phyloP scores from a whole-genome alignment of 2,888 invertebrate genomes.

The Schizaphis graminum region DNA sequence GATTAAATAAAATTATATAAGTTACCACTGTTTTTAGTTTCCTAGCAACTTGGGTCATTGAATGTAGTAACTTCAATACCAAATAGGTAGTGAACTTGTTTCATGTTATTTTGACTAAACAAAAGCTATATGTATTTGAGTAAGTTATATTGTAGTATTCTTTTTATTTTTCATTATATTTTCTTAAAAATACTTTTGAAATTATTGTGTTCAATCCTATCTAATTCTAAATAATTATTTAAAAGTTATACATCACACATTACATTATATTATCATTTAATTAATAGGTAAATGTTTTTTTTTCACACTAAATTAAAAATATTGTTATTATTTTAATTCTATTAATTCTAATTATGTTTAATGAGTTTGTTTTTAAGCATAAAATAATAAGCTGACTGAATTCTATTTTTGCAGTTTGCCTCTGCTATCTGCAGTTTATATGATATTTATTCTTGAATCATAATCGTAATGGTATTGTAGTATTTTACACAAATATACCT shows the following conservation, averaged over 20 bases:
- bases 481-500: not conserved
- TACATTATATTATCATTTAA: not conserved
- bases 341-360: slow-evolving; percentile 19
- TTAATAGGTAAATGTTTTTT: slow-evolving; percentile 18
- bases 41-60: slow-evolving; percentile 46
- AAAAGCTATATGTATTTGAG: not conserved
- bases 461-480: not conserved
- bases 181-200: slow-evolving; percentile 33
- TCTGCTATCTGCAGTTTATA: not conserved
- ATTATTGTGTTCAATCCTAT: not conserved
- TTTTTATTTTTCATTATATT: slow-evolving; percentile 16
- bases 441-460: not conserved
- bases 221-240: slow-evolving; percentile 16
- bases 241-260: not conserved
- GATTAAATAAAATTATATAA: slow-evolving; percentile 21
- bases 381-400: not conserved
- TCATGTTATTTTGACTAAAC: slow-evolving; percentile 7
- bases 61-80: slow-evolving; percentile 27
- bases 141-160: not conserved
- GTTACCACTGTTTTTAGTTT: slow-evolving; percentile 50
- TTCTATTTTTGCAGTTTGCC: not conserved
- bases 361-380: not conserved
- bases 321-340: not conserved
- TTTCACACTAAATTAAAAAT: not conserved
- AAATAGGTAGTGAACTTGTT: not conserved